phyloP scores from a whole-genome alignment of 37 sponge, comb jelly and placozoan genomes.

The Geodia barretti region DNA sequence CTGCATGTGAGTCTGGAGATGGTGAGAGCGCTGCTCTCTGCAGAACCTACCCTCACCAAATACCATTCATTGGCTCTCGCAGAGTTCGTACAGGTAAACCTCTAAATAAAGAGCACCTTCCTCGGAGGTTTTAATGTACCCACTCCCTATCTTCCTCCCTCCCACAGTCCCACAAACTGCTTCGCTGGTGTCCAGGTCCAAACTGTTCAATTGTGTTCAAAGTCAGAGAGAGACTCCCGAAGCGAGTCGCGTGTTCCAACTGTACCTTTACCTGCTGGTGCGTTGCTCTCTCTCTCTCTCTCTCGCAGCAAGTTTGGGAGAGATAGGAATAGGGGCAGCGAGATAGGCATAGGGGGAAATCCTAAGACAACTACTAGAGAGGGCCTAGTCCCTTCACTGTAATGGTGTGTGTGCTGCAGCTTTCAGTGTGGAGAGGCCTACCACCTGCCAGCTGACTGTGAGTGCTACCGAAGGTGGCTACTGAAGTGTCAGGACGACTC shows the following conservation, averaged over 20 bases:
- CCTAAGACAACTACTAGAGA: too few species aligned
- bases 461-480: slow-evolving; percentile 66
- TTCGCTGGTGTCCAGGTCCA: slow-evolving; percentile 87
- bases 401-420: slow-evolving; percentile 35
- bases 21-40: slow-evolving; percentile 31
- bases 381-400: too few species aligned
- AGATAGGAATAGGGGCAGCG: too few species aligned
- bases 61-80: slow-evolving; percentile 28
- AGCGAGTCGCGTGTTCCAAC: slow-evolving; percentile 66
- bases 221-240: slow-evolving; percentile 44
- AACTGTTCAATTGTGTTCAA: slow-evolving; percentile 77
- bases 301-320: too few species aligned
- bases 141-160: not conserved
- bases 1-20: slow-evolving; percentile 30
- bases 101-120: not conserved
- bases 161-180: slow-evolving; percentile 53
- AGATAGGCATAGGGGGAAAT: too few species aligned
- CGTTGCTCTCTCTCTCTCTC: not conserved
- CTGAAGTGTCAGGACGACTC: slow-evolving; percentile 84
- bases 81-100: slow-evolving; percentile 36
- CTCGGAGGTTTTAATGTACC: not conserved
- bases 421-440: slow-evolving; percentile 82
- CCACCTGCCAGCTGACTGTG: slow-evolving; percentile 73
- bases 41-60: not conserved
- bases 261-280: slow-evolving; percentile 71